Evolutionary conservation across 2,113 vertebrate species (phyloP).

Genomic region (Sapayoa aenigma): DNA sequence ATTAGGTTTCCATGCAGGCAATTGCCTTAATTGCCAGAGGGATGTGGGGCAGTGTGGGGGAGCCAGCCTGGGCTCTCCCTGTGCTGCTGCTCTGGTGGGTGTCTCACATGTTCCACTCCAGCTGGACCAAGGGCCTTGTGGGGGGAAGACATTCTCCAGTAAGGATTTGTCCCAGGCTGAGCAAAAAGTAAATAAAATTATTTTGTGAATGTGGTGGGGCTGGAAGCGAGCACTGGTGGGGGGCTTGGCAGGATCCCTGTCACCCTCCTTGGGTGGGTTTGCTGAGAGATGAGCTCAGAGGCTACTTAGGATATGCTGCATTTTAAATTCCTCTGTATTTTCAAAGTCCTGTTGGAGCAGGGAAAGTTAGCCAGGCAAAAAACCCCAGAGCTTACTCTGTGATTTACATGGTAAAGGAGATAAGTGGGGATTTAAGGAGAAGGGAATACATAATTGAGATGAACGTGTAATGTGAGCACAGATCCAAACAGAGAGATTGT

Average conservation of each 20-base stretch:
- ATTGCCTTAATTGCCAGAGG: slow-evolving; percentile 33
- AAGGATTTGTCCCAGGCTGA: neutral
- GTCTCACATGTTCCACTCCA: neutral
- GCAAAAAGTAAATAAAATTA: neutral
- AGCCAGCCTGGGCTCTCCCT: neutral
- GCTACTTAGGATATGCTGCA: neutral
- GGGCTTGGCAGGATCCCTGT: neutral
- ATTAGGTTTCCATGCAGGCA: slow-evolving; percentile 24
- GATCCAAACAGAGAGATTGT: slow-evolving; percentile 45
- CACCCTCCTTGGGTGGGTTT: neutral
- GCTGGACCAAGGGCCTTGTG: neutral
- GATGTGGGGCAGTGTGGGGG: neutral
- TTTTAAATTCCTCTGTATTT: neutral
- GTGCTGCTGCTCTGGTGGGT: rapidly evolving
- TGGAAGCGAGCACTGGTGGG: rapidly evolving
- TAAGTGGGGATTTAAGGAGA: slow-evolving; percentile 26
- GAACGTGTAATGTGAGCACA: neutral
- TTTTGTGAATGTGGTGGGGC: rapidly evolving
- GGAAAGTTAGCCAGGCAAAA: neutral
- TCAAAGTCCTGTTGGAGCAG: neutral
- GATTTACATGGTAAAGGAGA: slow-evolving; percentile 37
- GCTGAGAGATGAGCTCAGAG: neutral
- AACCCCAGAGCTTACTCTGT: neutral
- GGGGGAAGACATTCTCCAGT: neutral
- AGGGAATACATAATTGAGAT: neutral